A percentile compares a stretch with the other conserved stretches of the same genome.
phyloP scores from a whole-genome alignment of 1,140 invertebrate species.

The Plectrocnemia conspersa region DNA sequence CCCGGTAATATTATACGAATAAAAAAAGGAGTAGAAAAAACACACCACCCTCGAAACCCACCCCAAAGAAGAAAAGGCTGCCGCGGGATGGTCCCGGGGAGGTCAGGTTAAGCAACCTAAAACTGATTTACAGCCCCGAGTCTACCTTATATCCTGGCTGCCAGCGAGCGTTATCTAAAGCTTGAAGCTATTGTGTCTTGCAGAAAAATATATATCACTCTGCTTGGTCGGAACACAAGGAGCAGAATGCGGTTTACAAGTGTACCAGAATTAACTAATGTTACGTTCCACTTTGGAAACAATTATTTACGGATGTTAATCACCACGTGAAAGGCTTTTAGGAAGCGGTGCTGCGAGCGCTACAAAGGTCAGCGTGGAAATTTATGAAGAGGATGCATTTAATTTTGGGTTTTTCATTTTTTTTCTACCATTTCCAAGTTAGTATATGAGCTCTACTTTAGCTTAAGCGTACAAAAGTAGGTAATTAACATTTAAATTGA shows the following conservation, averaged over 20 bases:
- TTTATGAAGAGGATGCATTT: too few relatives aligned
- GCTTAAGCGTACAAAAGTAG: too few relatives aligned
- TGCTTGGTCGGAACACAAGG: too few relatives aligned
- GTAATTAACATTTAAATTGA: too few relatives aligned
- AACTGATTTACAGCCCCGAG: slow-evolving; percentile 19
- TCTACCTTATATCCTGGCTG: slow-evolving; percentile 12
- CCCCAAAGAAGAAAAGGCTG: too few relatives aligned
- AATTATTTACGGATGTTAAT: slow-evolving; percentile 34
- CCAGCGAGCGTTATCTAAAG: slow-evolving; percentile 21
- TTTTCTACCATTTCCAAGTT: too few relatives aligned
- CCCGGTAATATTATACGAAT: slow-evolving; percentile 29
- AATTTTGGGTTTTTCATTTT: too few relatives aligned
- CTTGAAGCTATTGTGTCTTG: slow-evolving; percentile 32
- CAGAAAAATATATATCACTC: slow-evolving; percentile 27
- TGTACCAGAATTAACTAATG: slow-evolving; percentile 14
- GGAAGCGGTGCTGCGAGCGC: too few relatives aligned
- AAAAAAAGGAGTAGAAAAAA: slow-evolving; percentile 26
- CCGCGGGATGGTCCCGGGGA: not conserved
- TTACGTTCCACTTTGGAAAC: slow-evolving; percentile 24
- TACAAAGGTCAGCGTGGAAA: too few relatives aligned
- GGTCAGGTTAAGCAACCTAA: slow-evolving; percentile 15
- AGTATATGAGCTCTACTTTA: too few relatives aligned
- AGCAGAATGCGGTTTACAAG: not conserved
- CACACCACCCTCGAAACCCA: slow-evolving; percentile 5
- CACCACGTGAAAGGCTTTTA: slow-evolving; percentile 33